These are phyloP conservation scores for Hecatera dysodea DNA, from an alignment of 2,888 invertebrate species.

Conservation along the genomic window DNA sequence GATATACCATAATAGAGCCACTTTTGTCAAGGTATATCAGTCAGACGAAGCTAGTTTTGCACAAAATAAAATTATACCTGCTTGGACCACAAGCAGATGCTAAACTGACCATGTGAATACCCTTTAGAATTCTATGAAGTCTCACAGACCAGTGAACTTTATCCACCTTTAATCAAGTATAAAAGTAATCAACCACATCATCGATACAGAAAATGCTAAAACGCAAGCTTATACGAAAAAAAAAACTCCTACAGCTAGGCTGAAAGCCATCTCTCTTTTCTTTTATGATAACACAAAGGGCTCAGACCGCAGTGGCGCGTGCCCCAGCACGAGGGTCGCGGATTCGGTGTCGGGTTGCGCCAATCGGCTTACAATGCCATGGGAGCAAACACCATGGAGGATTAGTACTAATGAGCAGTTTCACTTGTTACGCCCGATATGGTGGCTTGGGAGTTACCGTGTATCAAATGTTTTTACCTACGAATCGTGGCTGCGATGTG, in stretches of 20 bases:
- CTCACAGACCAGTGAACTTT: neutral
- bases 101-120: neutral
- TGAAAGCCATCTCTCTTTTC: slow-evolving; percentile 20
- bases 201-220: neutral
- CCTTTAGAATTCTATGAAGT: neutral
- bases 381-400: slow-evolving; percentile 80
- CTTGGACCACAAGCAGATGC: neutral
- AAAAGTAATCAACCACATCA: neutral
- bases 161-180: neutral
- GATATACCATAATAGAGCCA: too few species aligned
- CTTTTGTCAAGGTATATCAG: too few species aligned
- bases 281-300: slow-evolving; percentile 52
- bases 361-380: slow-evolving; percentile 87
- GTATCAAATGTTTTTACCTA: slow-evolving; percentile 53
- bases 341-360: slow-evolving; percentile 86
- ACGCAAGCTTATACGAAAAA: neutral
- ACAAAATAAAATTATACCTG: neutral
- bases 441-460: slow-evolving; percentile 19
- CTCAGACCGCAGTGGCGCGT: slow-evolving; percentile 70
- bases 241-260: neutral
- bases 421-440: slow-evolving; percentile 66
- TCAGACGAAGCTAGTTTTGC: too few species aligned
- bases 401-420: slow-evolving; percentile 83
- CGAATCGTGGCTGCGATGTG: neutral
- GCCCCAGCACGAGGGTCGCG: slow-evolving; percentile 75